These are phyloP conservation scores for Cheilosia impressa DNA, from an alignment of 2,888 invertebrate genomes.

Conservation along the genomic window DNA sequence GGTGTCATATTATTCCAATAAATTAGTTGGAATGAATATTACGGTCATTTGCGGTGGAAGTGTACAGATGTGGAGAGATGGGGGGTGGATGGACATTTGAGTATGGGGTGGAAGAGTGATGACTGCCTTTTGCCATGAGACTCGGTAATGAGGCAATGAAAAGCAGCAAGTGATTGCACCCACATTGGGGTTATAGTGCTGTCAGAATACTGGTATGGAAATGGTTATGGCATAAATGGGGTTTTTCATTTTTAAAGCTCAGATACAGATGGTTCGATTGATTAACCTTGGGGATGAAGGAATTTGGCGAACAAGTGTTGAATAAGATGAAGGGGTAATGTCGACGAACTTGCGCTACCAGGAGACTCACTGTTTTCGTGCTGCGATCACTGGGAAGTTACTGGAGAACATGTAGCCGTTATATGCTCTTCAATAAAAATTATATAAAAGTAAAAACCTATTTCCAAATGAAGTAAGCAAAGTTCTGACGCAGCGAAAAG, in stretches of 20 bases:
- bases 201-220: too few species aligned
- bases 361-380: too few species aligned
- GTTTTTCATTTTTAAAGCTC: not conserved
- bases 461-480: too few species aligned
- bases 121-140: conserved; percentile 28
- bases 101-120: conserved; percentile 50
- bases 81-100: conserved; percentile 29
- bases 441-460: too few species aligned
- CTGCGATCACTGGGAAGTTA: too few species aligned
- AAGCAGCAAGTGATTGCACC: conserved; percentile 45
- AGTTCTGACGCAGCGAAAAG: too few species aligned
- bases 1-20: conserved; percentile 72
- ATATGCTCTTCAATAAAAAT: too few species aligned
- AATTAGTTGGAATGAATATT: conserved; percentile 63
- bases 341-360: too few species aligned
- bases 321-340: too few species aligned
- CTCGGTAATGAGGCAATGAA: conserved; percentile 50
- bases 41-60: conserved; percentile 39
- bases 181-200: conserved; percentile 27
- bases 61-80: not conserved
- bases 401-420: too few species aligned
- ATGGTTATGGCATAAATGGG: not conserved
- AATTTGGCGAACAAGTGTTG: too few species aligned
- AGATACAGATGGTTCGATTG: not conserved
- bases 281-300: too few species aligned